Conservation (phyloP, 2,797 vertebrate species). For the Vireo griseus region DNA sequence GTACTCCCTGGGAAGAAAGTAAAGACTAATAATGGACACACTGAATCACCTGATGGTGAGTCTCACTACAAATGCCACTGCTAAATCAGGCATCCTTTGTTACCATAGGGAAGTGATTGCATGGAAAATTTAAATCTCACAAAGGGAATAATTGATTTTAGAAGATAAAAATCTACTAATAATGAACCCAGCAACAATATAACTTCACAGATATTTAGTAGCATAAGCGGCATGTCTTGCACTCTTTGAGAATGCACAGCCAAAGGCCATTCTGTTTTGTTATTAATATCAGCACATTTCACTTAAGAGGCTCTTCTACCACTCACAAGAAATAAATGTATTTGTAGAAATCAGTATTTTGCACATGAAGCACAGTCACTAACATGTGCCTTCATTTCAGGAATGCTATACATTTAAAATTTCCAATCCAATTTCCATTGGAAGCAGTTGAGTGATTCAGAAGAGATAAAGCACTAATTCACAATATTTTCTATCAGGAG, state of each 20-base stretch:
- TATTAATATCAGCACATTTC: background rate
- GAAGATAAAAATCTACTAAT: conserved; percentile 46
- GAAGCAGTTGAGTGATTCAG: background rate
- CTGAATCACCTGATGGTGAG: conserved; percentile 13
- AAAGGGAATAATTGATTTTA: conserved; percentile 48
- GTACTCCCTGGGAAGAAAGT: conserved; percentile 1
- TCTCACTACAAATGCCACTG: conserved; percentile 41
- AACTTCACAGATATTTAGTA: conserved; percentile 27
- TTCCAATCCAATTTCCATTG: background rate
- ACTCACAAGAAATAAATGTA: background rate
- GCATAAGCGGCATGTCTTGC: background rate
- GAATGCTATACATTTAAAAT: background rate
- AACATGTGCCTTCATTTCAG: background rate
- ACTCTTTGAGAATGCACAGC: background rate
- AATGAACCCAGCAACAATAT: conserved; percentile 9
- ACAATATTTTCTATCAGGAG: background rate
- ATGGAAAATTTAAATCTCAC: conserved; percentile 33
- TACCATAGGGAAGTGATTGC: conserved; percentile 9
- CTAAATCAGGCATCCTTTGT: conserved; percentile 56
- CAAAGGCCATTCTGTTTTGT: background rate
- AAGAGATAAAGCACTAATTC: background rate
- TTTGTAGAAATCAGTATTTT: background rate
- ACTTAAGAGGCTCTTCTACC: background rate
- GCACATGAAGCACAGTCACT: background rate
- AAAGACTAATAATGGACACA: conserved; percentile 2